Conservation (phyloP, 1,140 invertebrate genomes). For the Frieseomelitta varia region DNA sequence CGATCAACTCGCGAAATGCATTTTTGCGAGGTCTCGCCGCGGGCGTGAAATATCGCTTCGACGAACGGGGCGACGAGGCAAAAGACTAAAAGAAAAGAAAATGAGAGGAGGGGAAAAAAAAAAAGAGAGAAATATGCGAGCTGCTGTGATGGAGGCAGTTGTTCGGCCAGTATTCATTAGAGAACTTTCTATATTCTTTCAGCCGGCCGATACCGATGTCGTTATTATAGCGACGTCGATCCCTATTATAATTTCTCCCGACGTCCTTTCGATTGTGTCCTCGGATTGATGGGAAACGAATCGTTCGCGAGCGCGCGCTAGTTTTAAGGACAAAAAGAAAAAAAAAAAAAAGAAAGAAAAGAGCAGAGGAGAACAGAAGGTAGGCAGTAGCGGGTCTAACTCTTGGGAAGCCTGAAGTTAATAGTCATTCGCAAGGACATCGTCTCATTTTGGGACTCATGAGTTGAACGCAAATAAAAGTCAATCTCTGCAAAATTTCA, state of each 20-base stretch:
- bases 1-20: slow-evolving; percentile 1
- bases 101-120: background rate
- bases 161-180: slow-evolving; percentile 33
- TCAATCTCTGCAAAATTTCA: no score
- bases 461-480: no score
- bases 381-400: no score
- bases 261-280: slow-evolving; percentile 22
- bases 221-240: slow-evolving; percentile 49
- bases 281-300: slow-evolving; percentile 31
- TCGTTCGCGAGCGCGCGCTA: background rate
- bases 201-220: slow-evolving; percentile 15
- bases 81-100: background rate
- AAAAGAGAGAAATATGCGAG: background rate
- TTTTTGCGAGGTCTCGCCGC: background rate
- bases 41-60: background rate
- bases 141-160: slow-evolving; percentile 4
- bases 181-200: slow-evolving; percentile 35
- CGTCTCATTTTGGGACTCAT: no score
- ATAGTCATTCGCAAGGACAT: no score
- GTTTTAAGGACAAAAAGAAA: background rate
- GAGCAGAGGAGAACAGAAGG: background rate
- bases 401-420: no score
- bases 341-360: background rate
- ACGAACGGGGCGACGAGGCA: no score
- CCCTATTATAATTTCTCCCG: slow-evolving; percentile 47